Percentiles rank a stretch among this genome's conserved stretches.
Evolutionary conservation across 1,140 invertebrate genomes (phyloP).

Genomic region (Papilio dardanus): DNA sequence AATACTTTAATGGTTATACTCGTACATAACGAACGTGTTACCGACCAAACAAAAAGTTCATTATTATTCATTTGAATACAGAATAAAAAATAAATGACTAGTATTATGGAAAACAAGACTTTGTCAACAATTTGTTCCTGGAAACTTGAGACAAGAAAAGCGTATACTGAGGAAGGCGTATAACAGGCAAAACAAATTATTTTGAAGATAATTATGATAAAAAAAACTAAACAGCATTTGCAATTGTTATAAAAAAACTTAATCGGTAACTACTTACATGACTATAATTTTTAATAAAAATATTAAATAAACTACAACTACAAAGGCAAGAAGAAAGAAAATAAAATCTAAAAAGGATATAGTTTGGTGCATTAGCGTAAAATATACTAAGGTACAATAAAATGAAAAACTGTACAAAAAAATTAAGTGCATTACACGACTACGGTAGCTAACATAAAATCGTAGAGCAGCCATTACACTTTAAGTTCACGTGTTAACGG

Average conservation of each 20-base stretch:
- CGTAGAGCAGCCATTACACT: conserved; percentile 23
- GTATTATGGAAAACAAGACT: neutral
- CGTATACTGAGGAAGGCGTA: no score
- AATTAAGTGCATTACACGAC: conserved; percentile 7
- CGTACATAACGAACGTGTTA: neutral
- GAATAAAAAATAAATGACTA: neutral
- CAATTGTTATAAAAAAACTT: no score
- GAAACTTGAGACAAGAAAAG: no score
- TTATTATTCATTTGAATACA: neutral
- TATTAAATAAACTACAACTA: no score
- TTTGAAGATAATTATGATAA: no score
- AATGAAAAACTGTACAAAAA: neutral
- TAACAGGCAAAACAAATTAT: no score
- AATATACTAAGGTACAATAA: conserved; percentile 9
- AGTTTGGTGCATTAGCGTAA: conserved; percentile 4
- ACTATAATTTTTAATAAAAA: no score
- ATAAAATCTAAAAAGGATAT: neutral
- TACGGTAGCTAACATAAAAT: conserved; percentile 17
- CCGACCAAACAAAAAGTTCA: neutral
- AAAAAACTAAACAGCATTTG: no score
- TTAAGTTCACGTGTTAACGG: conserved; percentile 43
- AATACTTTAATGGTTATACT: neutral
- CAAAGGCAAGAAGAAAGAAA: no score
- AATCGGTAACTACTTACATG: no score
- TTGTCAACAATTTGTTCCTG: no score